Conservation (phyloP, 2,888 invertebrate genomes). For the Galerucella pusilla region DNA sequence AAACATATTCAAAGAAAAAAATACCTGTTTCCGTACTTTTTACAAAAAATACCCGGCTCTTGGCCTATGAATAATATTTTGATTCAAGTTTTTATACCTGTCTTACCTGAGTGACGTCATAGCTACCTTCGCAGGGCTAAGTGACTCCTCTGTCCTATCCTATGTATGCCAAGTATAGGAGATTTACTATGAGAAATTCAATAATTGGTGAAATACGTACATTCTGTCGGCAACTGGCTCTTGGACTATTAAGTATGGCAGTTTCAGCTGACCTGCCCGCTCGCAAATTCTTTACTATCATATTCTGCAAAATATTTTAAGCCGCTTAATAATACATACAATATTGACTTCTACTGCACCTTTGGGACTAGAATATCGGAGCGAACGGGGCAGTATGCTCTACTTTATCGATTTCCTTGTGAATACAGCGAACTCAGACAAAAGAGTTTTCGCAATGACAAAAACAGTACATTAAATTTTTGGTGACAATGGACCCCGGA, state of each 20-base stretch:
- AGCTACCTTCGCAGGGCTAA: no score
- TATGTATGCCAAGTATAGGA: no score
- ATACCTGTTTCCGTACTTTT: no score
- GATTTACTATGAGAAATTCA: no score
- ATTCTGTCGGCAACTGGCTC: no score
- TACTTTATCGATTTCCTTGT: conserved; percentile 4
- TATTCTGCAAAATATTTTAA: neutral
- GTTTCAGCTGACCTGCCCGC: neutral
- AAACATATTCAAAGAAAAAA: no score
- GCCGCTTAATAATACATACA: neutral
- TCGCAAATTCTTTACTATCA: neutral
- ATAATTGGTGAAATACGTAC: no score
- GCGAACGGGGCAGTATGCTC: conserved; percentile 5
- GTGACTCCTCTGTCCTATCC: no score
- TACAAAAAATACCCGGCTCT: no score
- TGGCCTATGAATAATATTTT: no score
- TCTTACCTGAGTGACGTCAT: no score
- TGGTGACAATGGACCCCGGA: neutral
- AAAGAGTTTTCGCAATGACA: neutral
- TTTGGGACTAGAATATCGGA: neutral
- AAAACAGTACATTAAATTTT: conserved; percentile 7
- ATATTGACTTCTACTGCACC: neutral
- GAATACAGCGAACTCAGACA: neutral
- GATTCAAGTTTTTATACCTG: no score
- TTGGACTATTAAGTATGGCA: neutral